These are phyloP conservation scores for Camponotus fellah DNA, from an alignment of 2,888 invertebrate species.

Conservation along the genomic window DNA sequence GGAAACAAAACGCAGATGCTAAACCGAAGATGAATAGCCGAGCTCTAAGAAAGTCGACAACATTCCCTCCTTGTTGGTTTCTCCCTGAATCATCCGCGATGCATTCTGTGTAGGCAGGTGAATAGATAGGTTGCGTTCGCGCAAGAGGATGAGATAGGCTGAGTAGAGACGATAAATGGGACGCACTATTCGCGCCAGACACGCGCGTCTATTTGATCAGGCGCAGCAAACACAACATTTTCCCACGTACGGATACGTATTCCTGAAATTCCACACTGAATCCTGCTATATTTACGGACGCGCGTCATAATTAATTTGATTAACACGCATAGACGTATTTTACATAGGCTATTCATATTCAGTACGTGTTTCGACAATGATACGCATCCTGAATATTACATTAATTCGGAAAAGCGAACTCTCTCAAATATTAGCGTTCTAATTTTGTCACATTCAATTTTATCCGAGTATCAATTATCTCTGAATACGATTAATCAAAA, in stretches of 20 bases:
- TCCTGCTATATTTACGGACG: slow-evolving; percentile 24
- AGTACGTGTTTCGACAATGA: background rate
- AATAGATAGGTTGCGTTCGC: slow-evolving; percentile 56
- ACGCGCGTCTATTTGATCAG: slow-evolving; percentile 77
- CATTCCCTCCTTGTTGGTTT: slow-evolving; percentile 24
- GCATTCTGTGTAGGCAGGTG: slow-evolving; percentile 26
- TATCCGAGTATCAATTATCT: background rate
- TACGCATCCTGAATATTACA: background rate
- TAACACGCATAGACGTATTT: background rate
- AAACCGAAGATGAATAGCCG: slow-evolving; percentile 3
- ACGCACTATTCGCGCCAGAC: slow-evolving; percentile 53
- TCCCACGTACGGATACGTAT: slow-evolving; percentile 76
- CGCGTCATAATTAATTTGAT: slow-evolving; percentile 41
- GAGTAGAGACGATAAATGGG: slow-evolving; percentile 47
- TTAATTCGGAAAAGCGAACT: background rate
- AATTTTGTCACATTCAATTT: background rate
- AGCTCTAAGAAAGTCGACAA: background rate
- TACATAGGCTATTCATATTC: background rate
- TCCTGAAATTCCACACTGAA: slow-evolving; percentile 61
- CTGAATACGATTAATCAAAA: background rate
- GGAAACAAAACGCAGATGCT: slow-evolving; percentile 12
- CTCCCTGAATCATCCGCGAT: slow-evolving; percentile 50
- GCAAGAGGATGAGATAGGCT: slow-evolving; percentile 31
- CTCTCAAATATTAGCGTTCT: slow-evolving; percentile 5
- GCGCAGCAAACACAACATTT: slow-evolving; percentile 79